Conservation (phyloP, 2,888 invertebrate species). For the Lampropteryx suffumata region DNA sequence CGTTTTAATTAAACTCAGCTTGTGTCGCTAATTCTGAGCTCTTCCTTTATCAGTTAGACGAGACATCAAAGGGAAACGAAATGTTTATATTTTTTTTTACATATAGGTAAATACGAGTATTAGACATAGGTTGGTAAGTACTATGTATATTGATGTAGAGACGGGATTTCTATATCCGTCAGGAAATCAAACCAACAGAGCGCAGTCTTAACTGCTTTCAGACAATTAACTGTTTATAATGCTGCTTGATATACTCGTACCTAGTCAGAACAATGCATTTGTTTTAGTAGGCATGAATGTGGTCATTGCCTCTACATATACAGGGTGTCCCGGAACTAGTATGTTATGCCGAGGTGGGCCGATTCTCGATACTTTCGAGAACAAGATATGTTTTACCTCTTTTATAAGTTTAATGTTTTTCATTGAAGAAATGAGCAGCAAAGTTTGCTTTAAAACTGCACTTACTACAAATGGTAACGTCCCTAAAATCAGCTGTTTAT, state of each 20-base stretch:
- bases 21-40: not conserved
- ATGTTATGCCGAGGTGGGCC: too few relatives aligned
- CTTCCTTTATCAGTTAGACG: not conserved
- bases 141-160: too few relatives aligned
- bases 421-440: too few relatives aligned
- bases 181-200: conserved; percentile 24
- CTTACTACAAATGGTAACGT: too few relatives aligned
- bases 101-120: too few relatives aligned
- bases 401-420: too few relatives aligned
- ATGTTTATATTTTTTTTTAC: not conserved
- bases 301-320: conserved; percentile 18
- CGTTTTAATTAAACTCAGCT: not conserved
- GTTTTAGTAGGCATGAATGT: conserved; percentile 19
- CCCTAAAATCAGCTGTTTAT: too few relatives aligned
- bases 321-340: too few relatives aligned
- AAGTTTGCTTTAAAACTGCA: too few relatives aligned
- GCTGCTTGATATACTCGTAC: conserved; percentile 22
- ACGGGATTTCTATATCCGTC: conserved; percentile 17
- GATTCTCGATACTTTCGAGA: too few relatives aligned
- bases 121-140: too few relatives aligned
- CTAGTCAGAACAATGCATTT: conserved; percentile 31
- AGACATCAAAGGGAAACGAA: conserved; percentile 11
- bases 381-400: too few relatives aligned
- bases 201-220: conserved; percentile 24
- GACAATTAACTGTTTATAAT: conserved; percentile 26